Evolutionary conservation across 2,888 invertebrate species (phyloP).

Genomic region (Malacosoma neustria): DNA sequence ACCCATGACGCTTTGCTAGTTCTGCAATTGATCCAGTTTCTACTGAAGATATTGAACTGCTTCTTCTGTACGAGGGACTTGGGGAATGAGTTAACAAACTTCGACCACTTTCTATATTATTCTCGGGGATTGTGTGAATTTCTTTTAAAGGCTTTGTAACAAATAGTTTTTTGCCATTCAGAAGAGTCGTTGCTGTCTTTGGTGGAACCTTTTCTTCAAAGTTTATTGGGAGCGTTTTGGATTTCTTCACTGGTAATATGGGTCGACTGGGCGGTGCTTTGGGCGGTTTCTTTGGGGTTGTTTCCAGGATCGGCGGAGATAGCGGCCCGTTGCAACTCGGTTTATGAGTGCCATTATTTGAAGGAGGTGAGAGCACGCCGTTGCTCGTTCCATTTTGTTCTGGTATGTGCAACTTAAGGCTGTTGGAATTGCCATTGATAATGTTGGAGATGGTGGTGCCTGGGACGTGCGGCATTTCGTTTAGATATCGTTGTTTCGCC

Average conservation of each 20-base stretch:
- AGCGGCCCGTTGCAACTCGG: slow-evolving; percentile 48
- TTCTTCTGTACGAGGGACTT: slow-evolving; percentile 55
- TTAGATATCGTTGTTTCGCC: slow-evolving; percentile 38
- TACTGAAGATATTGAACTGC: slow-evolving; percentile 48
- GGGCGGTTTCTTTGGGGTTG: slow-evolving; percentile 61
- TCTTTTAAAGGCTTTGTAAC: slow-evolving; percentile 62
- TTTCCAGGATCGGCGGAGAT: slow-evolving; percentile 53
- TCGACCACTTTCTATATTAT: slow-evolving; percentile 34
- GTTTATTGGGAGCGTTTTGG: slow-evolving; percentile 61
- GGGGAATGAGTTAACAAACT: slow-evolving; percentile 43
- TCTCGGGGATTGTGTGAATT: slow-evolving; percentile 47
- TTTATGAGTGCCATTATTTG: slow-evolving; percentile 27
- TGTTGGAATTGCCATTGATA: slow-evolving; percentile 24
- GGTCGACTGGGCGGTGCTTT: slow-evolving; percentile 49
- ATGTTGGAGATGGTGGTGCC: slow-evolving; percentile 22
- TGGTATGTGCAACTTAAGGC: slow-evolving; percentile 52
- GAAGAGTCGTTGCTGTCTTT: slow-evolving; percentile 32
- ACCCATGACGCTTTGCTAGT: slow-evolving; percentile 55
- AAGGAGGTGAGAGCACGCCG: slow-evolving; percentile 24
- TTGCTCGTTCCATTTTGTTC: slow-evolving; percentile 32
- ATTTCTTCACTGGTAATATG: slow-evolving; percentile 59
- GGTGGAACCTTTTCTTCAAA: slow-evolving; percentile 56
- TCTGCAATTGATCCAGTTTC: slow-evolving; percentile 69
- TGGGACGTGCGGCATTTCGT: slow-evolving; percentile 49
- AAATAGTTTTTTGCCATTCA: slow-evolving; percentile 52